Conservation (phyloP, 2,888 invertebrate species). For the Callosobruchus maculatus region DNA sequence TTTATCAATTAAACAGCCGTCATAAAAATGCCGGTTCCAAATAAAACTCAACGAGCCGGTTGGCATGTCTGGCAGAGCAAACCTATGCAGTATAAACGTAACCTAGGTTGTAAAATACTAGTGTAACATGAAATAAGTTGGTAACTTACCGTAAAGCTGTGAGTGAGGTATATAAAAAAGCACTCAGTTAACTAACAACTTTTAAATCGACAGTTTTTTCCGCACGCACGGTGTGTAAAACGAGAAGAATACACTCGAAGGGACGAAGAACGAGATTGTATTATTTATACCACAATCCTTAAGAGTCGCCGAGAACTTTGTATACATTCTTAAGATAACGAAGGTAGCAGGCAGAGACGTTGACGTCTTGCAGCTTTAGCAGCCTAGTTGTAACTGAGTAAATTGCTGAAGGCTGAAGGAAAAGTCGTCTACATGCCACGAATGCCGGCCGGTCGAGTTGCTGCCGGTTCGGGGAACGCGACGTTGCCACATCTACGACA, state of each 20-base stretch:
- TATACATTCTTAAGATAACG: slow-evolving; percentile 44
- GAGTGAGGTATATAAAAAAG: slow-evolving; percentile 40
- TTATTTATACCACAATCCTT: slow-evolving; percentile 47
- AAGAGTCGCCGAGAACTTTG: slow-evolving; percentile 46
- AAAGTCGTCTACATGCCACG: slow-evolving; percentile 16
- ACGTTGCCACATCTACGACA: slow-evolving; percentile 11
- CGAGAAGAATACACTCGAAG: slow-evolving; percentile 40
- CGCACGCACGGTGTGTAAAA: slow-evolving; percentile 48
- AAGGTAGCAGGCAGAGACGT: slow-evolving; percentile 21
- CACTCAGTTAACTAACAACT: slow-evolving; percentile 28
- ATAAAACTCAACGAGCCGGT: not conserved
- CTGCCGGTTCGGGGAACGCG: slow-evolving; percentile 4
- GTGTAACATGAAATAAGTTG: not conserved
- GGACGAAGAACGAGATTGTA: slow-evolving; percentile 25
- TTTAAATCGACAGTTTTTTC: slow-evolving; percentile 40
- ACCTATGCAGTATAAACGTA: not conserved
- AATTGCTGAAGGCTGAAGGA: slow-evolving; percentile 18
- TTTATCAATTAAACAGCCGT: not conserved
- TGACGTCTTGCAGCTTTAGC: slow-evolving; percentile 38
- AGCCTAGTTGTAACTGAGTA: slow-evolving; percentile 39
- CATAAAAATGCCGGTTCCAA: not conserved
- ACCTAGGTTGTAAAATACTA: not conserved
- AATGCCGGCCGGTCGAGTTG: slow-evolving; percentile 18
- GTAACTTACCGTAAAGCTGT: slow-evolving; percentile 38
- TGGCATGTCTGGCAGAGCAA: not conserved